phyloP scores from a whole-genome alignment of 2,888 invertebrate species.

The Coelopa pilipes region DNA sequence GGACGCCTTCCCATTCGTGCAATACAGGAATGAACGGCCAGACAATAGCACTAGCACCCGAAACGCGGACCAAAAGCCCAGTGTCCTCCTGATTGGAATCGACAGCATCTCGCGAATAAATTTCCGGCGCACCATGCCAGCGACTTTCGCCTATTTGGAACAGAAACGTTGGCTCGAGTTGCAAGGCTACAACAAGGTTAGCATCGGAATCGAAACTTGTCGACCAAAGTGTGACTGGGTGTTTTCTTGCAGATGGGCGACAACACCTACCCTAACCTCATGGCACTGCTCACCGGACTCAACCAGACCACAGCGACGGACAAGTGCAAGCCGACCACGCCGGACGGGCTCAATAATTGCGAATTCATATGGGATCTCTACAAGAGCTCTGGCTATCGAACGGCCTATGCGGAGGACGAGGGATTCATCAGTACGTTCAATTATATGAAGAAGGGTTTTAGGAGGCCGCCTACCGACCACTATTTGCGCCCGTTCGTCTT shows the following conservation, averaged over 20 bases:
- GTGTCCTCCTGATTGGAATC: constrained; percentile 82
- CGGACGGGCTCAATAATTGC: constrained; percentile 74
- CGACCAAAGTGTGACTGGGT: neutral
- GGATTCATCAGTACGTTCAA: constrained; percentile 75
- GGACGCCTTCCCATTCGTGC: constrained; percentile 70
- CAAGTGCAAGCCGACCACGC: constrained; percentile 66
- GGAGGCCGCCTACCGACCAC: constrained; percentile 80
- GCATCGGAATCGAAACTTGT: neutral
- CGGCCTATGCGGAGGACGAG: constrained; percentile 83
- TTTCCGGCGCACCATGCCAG: constrained; percentile 78
- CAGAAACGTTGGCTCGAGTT: constrained; percentile 76
- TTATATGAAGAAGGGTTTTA: constrained; percentile 77
- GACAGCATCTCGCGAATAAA: constrained; percentile 86
- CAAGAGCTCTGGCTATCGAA: constrained; percentile 75
- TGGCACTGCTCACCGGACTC: constrained; percentile 80
- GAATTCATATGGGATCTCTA: constrained; percentile 83
- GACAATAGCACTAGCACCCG: constrained; percentile 56
- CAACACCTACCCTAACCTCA: constrained; percentile 89
- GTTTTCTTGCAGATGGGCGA: constrained; percentile 74
- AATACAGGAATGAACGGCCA: constrained; percentile 64
- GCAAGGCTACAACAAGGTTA: constrained; percentile 77
- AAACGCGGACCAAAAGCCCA: constrained; percentile 61
- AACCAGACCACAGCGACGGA: constrained; percentile 66
- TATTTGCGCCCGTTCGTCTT: constrained; percentile 79
- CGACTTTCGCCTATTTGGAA: constrained; percentile 74